Evolutionary conservation across 2,113 vertebrate species (phyloP), one percentile per base, ranked within the genome.

Genomic region (Ranitomeya imitator): DNA sequence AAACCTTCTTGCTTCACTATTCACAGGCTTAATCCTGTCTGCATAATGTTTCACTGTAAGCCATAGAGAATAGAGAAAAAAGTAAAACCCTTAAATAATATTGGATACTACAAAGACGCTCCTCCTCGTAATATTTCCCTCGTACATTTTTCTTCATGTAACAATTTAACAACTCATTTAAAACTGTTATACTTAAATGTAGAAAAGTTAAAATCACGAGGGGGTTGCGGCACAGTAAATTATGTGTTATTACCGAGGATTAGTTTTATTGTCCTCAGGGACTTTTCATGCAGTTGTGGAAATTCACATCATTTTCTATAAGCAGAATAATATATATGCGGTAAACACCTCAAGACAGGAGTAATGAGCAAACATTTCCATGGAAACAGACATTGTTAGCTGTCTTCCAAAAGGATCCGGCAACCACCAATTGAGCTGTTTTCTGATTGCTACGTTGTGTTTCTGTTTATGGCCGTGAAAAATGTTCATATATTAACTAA

Each of bases 331-430:
- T 83, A 83, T 83, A 69, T 23, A 69, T 45, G 37, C 61, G 23
- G 61, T 71, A 71, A 84, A 84, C 82, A 84, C 82, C 82, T 84
- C 65, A 84, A 71, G 51, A 84, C 51, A 54, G 82, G 8, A n/a
- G 45, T 84, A 84, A 71, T 71, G 82, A 84, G 65, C 63, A 84
- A 67, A 71, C n/a, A 71, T 84, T 84, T 54, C 82, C 82, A 84
- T 84, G 51, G 82, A 14, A 84, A 84, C 82, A 71, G 65, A 84
- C 63, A 84, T 23, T 84, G 81, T 83, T 71, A 11, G 61, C 21
- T 71, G 63, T 71, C 63, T 67, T 37, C 81, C 82, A 84, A 55
- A 71, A 26, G 51, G 51, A 31, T 18, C 21, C 8, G 52, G 15
- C 3, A 54, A 26, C 14, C 16, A 19, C 18, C 8, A 76, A 4